phyloP scores from a whole-genome alignment of 2,888 invertebrate genomes.

The Chromoteleia sp. region DNA sequence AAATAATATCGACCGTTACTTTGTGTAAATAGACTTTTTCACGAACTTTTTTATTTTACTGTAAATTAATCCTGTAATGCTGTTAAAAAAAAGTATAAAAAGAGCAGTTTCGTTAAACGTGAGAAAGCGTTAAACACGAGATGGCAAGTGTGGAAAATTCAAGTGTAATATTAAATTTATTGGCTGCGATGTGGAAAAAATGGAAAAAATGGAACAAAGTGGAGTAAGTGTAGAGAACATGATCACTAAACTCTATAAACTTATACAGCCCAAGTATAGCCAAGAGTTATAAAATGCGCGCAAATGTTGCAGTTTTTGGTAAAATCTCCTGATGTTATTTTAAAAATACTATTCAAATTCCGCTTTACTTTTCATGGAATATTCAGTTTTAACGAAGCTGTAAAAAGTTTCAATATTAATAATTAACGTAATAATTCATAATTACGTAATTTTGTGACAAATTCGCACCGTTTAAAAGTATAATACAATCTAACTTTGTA shows the following conservation, averaged over 20 bases:
- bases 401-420: constrained; percentile 19
- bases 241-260: constrained; percentile 57
- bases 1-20: neutral
- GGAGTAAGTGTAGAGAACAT: constrained; percentile 41
- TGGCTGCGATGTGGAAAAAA: constrained; percentile 38
- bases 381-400: constrained; percentile 24
- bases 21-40: neutral
- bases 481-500: neutral
- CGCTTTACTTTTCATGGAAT: constrained; percentile 16
- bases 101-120: constrained; percentile 31
- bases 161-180: constrained; percentile 44
- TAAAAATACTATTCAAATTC: constrained; percentile 33
- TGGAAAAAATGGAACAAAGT: constrained; percentile 43
- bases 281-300: constrained; percentile 41
- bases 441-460: constrained; percentile 1
- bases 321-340: constrained; percentile 41
- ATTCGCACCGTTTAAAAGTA: constrained; percentile 2
- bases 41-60: constrained; percentile 4
- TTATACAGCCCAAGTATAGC: constrained; percentile 43
- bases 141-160: constrained; percentile 32
- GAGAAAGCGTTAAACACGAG: constrained; percentile 14
- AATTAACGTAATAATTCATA: constrained; percentile 16
- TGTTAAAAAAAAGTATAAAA: constrained; percentile 27
- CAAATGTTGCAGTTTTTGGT: constrained; percentile 46
- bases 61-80: neutral